Percentiles rank a stretch among this genome's conserved stretches.
phyloP scores from a whole-genome alignment of 2,113 vertebrate genomes.

The Pampusana beccarii region DNA sequence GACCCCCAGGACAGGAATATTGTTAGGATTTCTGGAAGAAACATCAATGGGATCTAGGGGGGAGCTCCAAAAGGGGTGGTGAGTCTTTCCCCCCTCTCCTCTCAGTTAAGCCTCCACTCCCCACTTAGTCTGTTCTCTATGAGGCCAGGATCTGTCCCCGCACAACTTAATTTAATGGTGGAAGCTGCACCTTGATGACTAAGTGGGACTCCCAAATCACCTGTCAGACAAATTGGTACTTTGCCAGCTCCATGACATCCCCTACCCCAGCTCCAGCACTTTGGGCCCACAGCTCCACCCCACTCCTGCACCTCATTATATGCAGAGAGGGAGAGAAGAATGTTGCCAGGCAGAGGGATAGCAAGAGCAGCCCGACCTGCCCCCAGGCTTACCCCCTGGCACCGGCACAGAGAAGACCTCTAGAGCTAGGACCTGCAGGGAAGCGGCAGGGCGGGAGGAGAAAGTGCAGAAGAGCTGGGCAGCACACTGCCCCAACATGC shows the following conservation, averaged over 20 bases:
- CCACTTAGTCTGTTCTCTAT: not conserved
- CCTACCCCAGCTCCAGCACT: not conserved
- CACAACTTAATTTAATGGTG: not conserved
- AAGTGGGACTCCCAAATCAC: accelerated
- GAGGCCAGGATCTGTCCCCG: not conserved
- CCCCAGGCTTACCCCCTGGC: not conserved
- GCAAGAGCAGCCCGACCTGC: not conserved
- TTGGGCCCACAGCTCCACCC: not conserved
- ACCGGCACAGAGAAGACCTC: not conserved
- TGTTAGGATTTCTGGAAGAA: not conserved
- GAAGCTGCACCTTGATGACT: not conserved
- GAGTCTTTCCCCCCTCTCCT: not conserved
- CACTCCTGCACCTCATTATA: accelerated
- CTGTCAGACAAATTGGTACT: not conserved
- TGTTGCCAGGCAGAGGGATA: not conserved
- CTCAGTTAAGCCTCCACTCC: not conserved
- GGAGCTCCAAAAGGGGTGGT: accelerated
- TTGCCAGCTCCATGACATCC: not conserved
- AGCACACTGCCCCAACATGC: accelerated
- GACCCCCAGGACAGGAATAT: not conserved
- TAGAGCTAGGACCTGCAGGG: not conserved
- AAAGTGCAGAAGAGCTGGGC: not conserved
- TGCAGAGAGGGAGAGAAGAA: not conserved
- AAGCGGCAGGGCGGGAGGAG: not conserved
- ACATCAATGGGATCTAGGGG: accelerated